Evolutionary conservation across 2,113 vertebrate species (phyloP).

Genomic region (Misgurnus anguillicaudatus): DNA sequence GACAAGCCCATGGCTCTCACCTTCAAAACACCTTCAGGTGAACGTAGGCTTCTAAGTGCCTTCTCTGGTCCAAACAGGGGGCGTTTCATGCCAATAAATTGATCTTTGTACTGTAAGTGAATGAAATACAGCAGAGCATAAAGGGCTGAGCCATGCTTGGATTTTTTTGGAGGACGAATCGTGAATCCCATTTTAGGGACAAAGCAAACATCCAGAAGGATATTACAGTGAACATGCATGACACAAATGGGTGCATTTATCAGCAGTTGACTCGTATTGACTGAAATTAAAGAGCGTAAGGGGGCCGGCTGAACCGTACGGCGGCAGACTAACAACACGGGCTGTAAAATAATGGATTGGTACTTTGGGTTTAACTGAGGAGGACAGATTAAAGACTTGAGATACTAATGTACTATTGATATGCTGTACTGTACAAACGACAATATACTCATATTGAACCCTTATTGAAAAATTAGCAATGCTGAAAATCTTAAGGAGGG

Average conservation of each 20-base stretch:
- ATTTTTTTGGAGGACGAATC: conserved; percentile 44
- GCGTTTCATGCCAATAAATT: conserved; percentile 59
- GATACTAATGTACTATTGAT: not conserved
- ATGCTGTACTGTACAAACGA: conserved; percentile 37
- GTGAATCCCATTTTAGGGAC: not conserved
- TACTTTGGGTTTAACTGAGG: conserved; percentile 52
- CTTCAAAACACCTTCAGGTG: conserved; percentile 71
- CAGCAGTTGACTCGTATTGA: conserved; percentile 60
- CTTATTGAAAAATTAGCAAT: not conserved
- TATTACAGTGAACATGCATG: conserved; percentile 55
- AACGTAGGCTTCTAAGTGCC: conserved; percentile 67
- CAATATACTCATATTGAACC: conserved; percentile 24
- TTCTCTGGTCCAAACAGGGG: conserved; percentile 59
- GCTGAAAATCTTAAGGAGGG: not conserved
- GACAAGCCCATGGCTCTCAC: conserved; percentile 69
- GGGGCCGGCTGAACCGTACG: conserved; percentile 30
- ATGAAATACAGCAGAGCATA: conserved; percentile 62
- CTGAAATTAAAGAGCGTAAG: conserved; percentile 55
- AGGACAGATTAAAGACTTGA: conserved; percentile 52
- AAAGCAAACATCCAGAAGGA: conserved; percentile 43
- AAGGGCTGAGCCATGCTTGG: conserved; percentile 55
- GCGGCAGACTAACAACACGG: conserved; percentile 26
- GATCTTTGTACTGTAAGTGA: conserved; percentile 59
- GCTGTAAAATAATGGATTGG: conserved; percentile 55
- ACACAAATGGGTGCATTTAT: conserved; percentile 63